Evolutionary conservation across 2,113 vertebrate genomes (phyloP), one percentile per base, ranked within the genome.

Genomic region (Clarias batrachus): DNA sequence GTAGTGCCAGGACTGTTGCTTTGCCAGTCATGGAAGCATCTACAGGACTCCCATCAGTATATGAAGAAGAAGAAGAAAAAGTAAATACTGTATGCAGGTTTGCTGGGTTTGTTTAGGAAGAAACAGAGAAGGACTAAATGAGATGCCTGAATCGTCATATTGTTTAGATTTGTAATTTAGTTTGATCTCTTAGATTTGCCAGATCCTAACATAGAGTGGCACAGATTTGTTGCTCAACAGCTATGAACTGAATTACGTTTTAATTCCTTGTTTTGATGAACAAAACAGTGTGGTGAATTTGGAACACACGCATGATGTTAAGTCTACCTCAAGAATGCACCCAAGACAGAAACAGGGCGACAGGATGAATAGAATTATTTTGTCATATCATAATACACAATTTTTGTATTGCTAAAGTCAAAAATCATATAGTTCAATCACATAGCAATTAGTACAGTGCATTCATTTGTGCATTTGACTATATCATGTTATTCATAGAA

Each of bases 1-100:
- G 85, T 95, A 65, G 89, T 95, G 12, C 95, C 96, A 1, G 93
- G 84, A 11, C 89, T 96, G 56, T 91, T 97, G 84, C 91, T 97
- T 37, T 91, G 92, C 87, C 95, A 97, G 86, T 97, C 96, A 0
- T 96, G 96, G 96, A 56, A 82, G 21, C 4, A 23, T 71, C 92
- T 96, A 54, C 92, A 81, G 89, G 88, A 89, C 83, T 91, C 90
- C 77, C 90, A 94, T 85, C 48, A 88, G 37, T n/a, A 56, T 63
- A 60, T 56, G 56, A 83, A 80, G 37, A 89, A 88, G 52, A 19
- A 33, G 57, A 78, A 79, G 23, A 80, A 10, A 11, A 12, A 59
- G 68, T 89, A 87, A 94, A 92, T 8, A 33, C 30, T 33, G 30
- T 33, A 90, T 90, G 0, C 94, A 48, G 92, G 3, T 2, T 74